Conservation (phyloP, 2,113 vertebrate genomes). For the Tupaia tana region DNA sequence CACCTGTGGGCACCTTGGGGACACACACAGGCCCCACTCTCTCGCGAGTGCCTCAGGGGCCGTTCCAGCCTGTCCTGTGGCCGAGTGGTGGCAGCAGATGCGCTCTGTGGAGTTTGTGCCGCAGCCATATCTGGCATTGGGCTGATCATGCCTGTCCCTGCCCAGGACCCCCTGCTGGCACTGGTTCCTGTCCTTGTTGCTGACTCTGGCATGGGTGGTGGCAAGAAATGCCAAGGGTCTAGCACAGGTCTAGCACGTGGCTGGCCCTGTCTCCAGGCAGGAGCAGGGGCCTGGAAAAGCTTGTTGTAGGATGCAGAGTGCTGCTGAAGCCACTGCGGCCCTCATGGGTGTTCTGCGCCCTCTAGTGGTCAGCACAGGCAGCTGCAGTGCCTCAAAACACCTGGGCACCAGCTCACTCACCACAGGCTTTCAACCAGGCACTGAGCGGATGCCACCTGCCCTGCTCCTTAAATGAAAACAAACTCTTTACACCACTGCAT, state of each 20-base stretch:
- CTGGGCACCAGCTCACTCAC: not conserved
- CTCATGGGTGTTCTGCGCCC: not conserved
- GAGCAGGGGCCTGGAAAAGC: not conserved
- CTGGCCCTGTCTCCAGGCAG: not conserved
- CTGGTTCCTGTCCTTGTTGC: not conserved
- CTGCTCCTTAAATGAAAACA: not conserved
- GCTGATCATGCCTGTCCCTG: not conserved
- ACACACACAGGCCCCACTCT: not conserved
- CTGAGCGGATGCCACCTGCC: too few relatives aligned
- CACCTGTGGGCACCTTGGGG: not conserved
- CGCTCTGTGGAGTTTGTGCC: too few relatives aligned
- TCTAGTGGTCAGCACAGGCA: slow-evolving; percentile 24
- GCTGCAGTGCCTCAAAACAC: not conserved
- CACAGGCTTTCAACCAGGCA: fast-evolving
- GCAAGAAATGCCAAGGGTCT: not conserved
- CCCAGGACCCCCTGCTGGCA: not conserved
- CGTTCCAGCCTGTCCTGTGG: not conserved
- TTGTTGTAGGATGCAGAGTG: fast-evolving
- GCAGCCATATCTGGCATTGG: not conserved
- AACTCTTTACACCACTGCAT: not conserved
- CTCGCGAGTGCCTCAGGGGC: too few relatives aligned
- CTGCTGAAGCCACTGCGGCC: not conserved
- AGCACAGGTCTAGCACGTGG: not conserved
- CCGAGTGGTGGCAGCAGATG: not conserved
- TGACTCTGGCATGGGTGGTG: not conserved